Base-by-base conservation (phyloP, 2,888 invertebrate genomes). In the Apamea sordens region DNA sequence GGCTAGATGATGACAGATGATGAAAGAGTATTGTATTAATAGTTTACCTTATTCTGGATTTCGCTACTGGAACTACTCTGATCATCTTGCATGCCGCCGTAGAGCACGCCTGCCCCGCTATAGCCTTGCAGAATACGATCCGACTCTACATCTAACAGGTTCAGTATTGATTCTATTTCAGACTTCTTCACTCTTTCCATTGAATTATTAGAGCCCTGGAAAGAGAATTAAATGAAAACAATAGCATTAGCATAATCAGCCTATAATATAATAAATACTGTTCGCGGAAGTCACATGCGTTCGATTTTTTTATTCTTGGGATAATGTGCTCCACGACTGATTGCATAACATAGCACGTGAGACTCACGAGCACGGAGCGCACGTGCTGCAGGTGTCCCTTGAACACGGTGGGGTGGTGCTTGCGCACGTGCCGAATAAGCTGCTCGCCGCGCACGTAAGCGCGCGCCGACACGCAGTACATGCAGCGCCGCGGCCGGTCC, bases 401-500 rank as follows among this genome's bases (percentile, higher is more conserved):
- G 89, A 98, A 97, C 86, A 98, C 96, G 89, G 97, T 97, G 28
- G 97, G 95, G 94, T 98, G 98, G 88, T 97, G 97, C 76, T 97
- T 97, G 81, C 98, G 97, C 97, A 98, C 98, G 94, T 98, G 98
- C 10, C 98, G 97, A 93, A 98, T 97, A 44, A 98, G 97, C 93
- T 98, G 98, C 94, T 98, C 98, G 91, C 98, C 98, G 85, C 98
- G 97, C 88, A 98, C 98, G 94, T 98, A 98, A 5, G 98, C 98
- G 78, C 98, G 97, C 92, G 96, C 94, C 86, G 92, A 88, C 91
- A 96, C 95, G 94, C 98, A 98, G 94, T 98, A 98, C 92, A 98
- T 98, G 93, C 98, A 98, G 86, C 98, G 98, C 73, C 98, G 98
- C 75, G 98, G 98, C 75, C 97, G 97, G 93, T 98, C 98, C 94